A percentile compares a stretch with the other conserved stretches of the same genome.
Conservation (phyloP, 23 tunicate genomes). For the Pegea sp. region DNA sequence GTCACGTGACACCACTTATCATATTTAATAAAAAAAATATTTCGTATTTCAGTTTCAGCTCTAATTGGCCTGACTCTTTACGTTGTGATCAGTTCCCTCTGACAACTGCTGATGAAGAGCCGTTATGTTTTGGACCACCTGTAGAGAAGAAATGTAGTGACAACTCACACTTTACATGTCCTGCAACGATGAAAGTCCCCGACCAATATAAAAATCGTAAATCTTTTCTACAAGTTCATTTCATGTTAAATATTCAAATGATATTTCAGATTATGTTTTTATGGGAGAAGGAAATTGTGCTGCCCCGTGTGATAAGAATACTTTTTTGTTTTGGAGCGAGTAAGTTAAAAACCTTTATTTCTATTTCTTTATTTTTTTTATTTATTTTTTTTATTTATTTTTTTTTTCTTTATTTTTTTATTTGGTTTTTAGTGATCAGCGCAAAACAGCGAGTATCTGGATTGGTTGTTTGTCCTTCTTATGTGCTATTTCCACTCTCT, state of each 20-base stretch:
- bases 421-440: conserved; percentile 9
- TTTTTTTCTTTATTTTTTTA: neutral
- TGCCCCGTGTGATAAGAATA: conserved; percentile 59
- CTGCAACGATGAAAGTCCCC: conserved; percentile 38
- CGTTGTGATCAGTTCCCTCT: conserved; percentile 37
- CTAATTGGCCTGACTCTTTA: conserved; percentile 33
- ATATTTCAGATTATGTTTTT: conserved; percentile 30
- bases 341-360: conserved; percentile 3
- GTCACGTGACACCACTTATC: too few species aligned
- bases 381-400: neutral
- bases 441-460: conserved; percentile 30
- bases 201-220: conserved; percentile 13
- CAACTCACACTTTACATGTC: conserved; percentile 19
- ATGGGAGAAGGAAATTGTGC: conserved; percentile 57
- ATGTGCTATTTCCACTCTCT: conserved; percentile 61
- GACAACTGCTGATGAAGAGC: conserved; percentile 2
- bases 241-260: too few species aligned
- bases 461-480: conserved; percentile 67
- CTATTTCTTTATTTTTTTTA: neutral
- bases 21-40: too few species aligned
- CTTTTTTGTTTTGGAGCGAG: conserved; percentile 43
- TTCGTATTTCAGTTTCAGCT: conserved; percentile 23
- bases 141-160: neutral
- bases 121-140: conserved; percentile 37
- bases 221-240: neutral